Percentiles rank a stretch among this genome's conserved stretches.
Conservation (phyloP, 2,113 vertebrate species). For the Cebus imitator region DNA sequence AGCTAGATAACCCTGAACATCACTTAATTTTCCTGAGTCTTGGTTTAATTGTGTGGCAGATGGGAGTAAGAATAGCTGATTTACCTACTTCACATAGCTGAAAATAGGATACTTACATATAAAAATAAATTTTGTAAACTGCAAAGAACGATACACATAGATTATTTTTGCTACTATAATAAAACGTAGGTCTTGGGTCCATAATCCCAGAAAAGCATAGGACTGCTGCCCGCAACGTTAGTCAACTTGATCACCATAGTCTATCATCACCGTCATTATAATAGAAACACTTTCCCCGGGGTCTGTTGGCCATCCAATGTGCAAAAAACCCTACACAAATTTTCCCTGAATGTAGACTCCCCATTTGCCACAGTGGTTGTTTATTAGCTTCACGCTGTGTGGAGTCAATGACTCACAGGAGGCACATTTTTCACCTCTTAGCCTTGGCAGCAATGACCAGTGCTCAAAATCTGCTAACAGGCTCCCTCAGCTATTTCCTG, state of each 20-base stretch:
- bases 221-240: rapidly evolving
- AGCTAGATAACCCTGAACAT: rapidly evolving
- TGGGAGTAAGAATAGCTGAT: neutral
- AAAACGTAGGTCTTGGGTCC: neutral
- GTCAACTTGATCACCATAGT: rapidly evolving
- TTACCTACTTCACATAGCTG: no score
- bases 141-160: rapidly evolving
- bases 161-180: rapidly evolving
- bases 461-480: neutral
- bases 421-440: neutral
- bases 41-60: neutral
- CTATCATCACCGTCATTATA: rapidly evolving
- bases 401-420: neutral
- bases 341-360: neutral
- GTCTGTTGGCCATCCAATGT: neutral
- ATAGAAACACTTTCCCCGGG: neutral
- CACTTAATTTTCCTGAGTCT: neutral
- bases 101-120: neutral
- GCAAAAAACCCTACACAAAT: neutral
- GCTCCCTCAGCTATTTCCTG: neutral
- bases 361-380: rapidly evolving
- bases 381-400: rapidly evolving
- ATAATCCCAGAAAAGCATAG: neutral
- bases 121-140: neutral
- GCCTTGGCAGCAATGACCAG: rapidly evolving